Evolutionary conservation across 2,113 vertebrate species (phyloP).

Genomic region (Lichenostomus cassidix): DNA sequence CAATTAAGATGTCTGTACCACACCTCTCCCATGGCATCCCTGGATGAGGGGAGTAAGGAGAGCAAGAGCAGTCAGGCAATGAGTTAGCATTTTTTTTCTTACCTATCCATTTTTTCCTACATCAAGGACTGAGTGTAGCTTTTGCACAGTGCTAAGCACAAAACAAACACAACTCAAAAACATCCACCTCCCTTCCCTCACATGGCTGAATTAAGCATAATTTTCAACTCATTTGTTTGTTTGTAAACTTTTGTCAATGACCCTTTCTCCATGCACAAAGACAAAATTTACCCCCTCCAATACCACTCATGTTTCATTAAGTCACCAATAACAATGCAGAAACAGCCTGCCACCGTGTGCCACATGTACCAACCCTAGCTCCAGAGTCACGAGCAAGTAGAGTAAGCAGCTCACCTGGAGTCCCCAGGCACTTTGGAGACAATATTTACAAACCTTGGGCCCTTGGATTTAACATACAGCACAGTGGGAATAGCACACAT

Average conservation of each 20-base stretch:
- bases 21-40: background rate
- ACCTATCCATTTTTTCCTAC: background rate
- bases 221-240: background rate
- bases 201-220: background rate
- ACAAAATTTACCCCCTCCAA: background rate
- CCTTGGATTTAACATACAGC: background rate
- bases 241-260: background rate
- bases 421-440: background rate
- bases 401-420: constrained; percentile 7
- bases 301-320: background rate
- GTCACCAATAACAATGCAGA: background rate
- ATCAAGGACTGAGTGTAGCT: background rate
- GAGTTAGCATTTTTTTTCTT: background rate
- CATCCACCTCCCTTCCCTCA: background rate
- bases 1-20: background rate
- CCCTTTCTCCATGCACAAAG: background rate
- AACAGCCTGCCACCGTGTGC: background rate
- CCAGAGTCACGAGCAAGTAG: background rate
- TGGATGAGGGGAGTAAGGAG: background rate
- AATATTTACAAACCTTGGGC: constrained; percentile 56
- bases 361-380: background rate
- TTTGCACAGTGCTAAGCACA: background rate
- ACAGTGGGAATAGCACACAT: constrained; percentile 32
- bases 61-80: background rate
- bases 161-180: background rate